Evolutionary conservation across 1,140 invertebrate genomes (phyloP), one percentile per base, ranked within the genome.

Genomic region (Trichonephila clavata): DNA sequence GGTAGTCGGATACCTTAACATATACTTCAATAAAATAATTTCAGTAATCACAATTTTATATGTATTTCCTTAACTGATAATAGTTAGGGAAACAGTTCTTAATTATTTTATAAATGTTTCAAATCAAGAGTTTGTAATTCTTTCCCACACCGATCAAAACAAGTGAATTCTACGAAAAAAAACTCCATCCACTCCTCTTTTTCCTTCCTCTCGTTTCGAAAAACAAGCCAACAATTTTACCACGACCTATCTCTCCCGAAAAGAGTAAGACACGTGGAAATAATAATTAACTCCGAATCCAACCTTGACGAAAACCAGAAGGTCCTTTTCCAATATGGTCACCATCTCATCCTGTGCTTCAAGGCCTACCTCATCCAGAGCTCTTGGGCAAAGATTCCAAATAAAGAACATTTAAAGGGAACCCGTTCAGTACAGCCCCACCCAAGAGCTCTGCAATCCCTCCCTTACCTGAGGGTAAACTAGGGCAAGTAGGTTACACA

Each of bases 401-500:
- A 92, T 92, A 92, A 92, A 92, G 90, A 92, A 92, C 80, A 57
- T 21, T 83, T 27, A 27, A 24, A 63, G 43, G 50, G 68, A 83
- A 91, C 71, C 80, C 90, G 80, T 83, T 84, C 60, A 8, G 39
- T n/a, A 87, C 57, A 24, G 60, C 77, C 89, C 89, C 89, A 80
- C 77, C 90, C 90, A 63, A 63, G 18, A 16, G 27, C 43, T 60
- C 50, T 32, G 43, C n/a, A 59, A 92, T 92, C 90, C 90, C 90
- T 84, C 90, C 90, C 90, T 92, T 84, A 84, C 90, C 90, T 57
- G 80, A 92, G 90, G 90, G 77, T 84, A 92, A 68, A 90, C 89
- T 80, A 60, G 90, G 90, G 80, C 80, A 92, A 92, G 90, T 92
- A 92, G 90, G 90, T 92, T 92, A 92, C 90, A 92, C 90, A 92